Conservation (phyloP, 2,888 invertebrate genomes). For the Deroplatys truncata region DNA sequence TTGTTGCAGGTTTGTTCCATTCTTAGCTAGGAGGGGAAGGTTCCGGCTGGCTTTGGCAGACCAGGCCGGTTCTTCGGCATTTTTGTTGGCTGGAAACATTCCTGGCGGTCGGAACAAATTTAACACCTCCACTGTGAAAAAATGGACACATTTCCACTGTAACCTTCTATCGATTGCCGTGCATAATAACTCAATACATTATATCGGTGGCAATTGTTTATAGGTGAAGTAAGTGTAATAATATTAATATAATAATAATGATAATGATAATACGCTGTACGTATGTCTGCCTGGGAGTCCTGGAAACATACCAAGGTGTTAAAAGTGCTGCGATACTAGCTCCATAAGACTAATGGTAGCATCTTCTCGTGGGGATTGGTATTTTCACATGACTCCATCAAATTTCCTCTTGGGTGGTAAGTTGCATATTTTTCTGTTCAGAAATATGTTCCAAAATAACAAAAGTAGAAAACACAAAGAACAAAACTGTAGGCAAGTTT, state of each 20-base stretch:
- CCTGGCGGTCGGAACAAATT: conserved; percentile 28
- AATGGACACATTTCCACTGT: conserved; percentile 28
- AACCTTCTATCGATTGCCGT: conserved; percentile 28
- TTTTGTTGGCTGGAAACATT: conserved; percentile 30
- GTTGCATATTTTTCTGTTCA: conserved; percentile 20
- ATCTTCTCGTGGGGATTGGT: conserved; percentile 15
- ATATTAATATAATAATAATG: conserved; percentile 28
- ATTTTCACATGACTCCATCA: conserved; percentile 27
- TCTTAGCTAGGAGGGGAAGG: conserved; percentile 30
- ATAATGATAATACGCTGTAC: conserved; percentile 22
- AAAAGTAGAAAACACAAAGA: not conserved
- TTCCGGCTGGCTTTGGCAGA: conserved; percentile 27
- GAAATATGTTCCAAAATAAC: conserved; percentile 28
- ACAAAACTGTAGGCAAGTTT: not conserved
- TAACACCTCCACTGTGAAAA: conserved; percentile 23
- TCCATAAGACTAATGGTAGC: not conserved
- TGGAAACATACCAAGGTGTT: conserved; percentile 26
- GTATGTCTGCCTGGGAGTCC: conserved; percentile 25
- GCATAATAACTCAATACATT: conserved; percentile 29
- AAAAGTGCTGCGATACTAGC: conserved; percentile 9
- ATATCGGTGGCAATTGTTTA: conserved; percentile 32
- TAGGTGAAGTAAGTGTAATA: conserved; percentile 32
- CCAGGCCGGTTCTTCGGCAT: conserved; percentile 17
- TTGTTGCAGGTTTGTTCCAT: conserved; percentile 31
- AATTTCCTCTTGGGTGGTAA: conserved; percentile 25